Evolutionary conservation across 2,797 vertebrate species (phyloP).

Genomic region (Danio choprae): DNA sequence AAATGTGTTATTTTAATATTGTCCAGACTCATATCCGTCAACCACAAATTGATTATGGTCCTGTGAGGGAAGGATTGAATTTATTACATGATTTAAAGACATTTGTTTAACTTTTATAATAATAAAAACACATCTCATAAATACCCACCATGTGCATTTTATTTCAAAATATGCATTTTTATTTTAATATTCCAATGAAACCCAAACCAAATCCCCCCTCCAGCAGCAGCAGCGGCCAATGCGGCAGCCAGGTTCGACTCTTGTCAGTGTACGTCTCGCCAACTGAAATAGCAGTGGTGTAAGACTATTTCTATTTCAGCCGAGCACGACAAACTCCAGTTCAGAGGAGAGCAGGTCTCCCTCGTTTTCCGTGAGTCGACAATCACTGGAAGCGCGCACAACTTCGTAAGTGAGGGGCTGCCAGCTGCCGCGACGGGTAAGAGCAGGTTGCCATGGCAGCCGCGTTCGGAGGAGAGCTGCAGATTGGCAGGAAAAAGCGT

Average conservation of each 20-base stretch:
- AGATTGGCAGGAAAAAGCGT: constrained; percentile 94
- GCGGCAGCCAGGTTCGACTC: constrained; percentile 2
- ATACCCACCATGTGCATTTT: neutral
- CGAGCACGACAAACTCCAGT: constrained; percentile 43
- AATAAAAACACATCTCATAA: neutral
- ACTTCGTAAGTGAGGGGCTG: constrained; percentile 90
- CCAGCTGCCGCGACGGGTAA: constrained; percentile 91
- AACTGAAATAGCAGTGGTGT: constrained; percentile 46
- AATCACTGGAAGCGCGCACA: constrained; percentile 86
- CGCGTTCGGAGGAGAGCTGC: constrained; percentile 89
- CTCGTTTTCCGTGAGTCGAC: constrained; percentile 86
- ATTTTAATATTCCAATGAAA: neutral
- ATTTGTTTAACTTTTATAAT: neutral
- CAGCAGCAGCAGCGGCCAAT: neutral
- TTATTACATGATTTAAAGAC: neutral
- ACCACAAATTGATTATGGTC: neutral
- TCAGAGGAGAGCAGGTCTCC: constrained; percentile 49
- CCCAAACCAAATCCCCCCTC: neutral
- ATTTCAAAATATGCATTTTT: neutral
- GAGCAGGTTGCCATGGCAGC: constrained; percentile 93
- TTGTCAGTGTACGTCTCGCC: constrained; percentile 36
- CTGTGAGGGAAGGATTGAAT: neutral
- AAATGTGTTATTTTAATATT: too few relatives aligned
- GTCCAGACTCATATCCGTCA: neutral
- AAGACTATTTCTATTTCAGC: constrained; percentile 45